Base-by-base conservation (phyloP, 1,140 invertebrate species). In the Agrypnia vestita region DNA sequence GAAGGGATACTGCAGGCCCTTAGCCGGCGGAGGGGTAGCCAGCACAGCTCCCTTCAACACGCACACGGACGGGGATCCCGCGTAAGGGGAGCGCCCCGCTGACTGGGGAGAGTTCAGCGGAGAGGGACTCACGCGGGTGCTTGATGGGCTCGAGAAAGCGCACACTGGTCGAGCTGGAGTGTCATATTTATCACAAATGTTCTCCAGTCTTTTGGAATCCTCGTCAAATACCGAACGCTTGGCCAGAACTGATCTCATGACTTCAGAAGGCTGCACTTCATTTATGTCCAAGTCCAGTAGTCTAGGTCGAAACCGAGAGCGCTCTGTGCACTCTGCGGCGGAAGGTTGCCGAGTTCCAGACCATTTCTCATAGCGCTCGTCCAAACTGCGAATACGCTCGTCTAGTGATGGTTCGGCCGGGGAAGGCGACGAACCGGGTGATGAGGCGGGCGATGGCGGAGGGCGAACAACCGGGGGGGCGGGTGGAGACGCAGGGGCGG, bases 161-260 rank as follows among this genome's bases (percentile, higher is more conserved):
- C 82, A 78, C n/a, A 47, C 12, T 21, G 59, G 55, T 43, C 53
- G 69, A 13, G 49, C 10, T 64, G 84, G 84, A 43, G 94, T 94
- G 87, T 96, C 95, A 85, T 96, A 96, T 87, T 97, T 96, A 84
- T 97, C 94, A 84, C 93, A 92, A 83, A 96, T 93, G 84, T 97
- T 97, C 87, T 98, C 97, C 17, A 99, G 89, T 10, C 98, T 91
- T 86, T 98, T 97, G 12, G 95, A 94, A 86, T 99, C 97, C 87
- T 98, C 97, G 86, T 99, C 97, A 86, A 99, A 98, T 11, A 99
- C 96, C 71, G 96, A 97, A 67, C 95, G 93, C 85, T 97, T 97
- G 8, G 97, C 95, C 79, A 98, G 90, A 64, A 99, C 92, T 12
- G 96, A 96, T 84, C 97, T 96, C 4, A 97, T 95, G 80, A 99